Evolutionary conservation across 1,140 invertebrate genomes (phyloP).

Genomic region (Patella vulgata): DNA sequence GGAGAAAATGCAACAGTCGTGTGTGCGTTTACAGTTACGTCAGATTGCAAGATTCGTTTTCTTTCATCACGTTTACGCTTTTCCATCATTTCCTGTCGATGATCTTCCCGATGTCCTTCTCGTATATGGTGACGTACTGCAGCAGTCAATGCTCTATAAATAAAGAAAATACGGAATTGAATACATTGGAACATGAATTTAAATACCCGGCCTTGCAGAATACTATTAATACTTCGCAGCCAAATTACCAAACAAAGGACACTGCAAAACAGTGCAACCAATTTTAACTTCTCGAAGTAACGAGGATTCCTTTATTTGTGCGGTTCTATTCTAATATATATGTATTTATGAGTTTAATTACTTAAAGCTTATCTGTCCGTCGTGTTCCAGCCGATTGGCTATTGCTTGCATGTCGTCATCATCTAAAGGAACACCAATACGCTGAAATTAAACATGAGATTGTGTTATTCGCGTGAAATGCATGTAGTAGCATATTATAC

Average conservation of each 20-base stretch:
- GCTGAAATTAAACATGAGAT: conserved; percentile 37
- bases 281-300: too few relatives aligned
- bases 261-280: too few relatives aligned
- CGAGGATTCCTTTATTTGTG: too few relatives aligned
- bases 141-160: conserved; percentile 40
- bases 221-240: neutral
- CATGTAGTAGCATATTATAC: too few relatives aligned
- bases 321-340: too few relatives aligned
- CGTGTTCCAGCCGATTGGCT: conserved; percentile 41
- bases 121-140: conserved; percentile 50
- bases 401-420: conserved; percentile 44
- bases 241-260: too few relatives aligned
- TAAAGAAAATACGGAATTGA: conserved; percentile 1
- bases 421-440: conserved; percentile 46
- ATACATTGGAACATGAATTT: neutral
- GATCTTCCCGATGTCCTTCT: conserved; percentile 45
- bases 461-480: too few relatives aligned
- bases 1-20: conserved; percentile 27
- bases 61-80: conserved; percentile 44
- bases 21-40: conserved; percentile 23
- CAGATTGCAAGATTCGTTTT: conserved; percentile 34
- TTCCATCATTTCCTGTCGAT: conserved; percentile 34
- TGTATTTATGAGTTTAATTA: too few relatives aligned
- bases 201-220: neutral
- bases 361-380: conserved; percentile 55